phyloP scores from a whole-genome alignment of 2,797 vertebrate genomes.

The Tangara arthus region DNA sequence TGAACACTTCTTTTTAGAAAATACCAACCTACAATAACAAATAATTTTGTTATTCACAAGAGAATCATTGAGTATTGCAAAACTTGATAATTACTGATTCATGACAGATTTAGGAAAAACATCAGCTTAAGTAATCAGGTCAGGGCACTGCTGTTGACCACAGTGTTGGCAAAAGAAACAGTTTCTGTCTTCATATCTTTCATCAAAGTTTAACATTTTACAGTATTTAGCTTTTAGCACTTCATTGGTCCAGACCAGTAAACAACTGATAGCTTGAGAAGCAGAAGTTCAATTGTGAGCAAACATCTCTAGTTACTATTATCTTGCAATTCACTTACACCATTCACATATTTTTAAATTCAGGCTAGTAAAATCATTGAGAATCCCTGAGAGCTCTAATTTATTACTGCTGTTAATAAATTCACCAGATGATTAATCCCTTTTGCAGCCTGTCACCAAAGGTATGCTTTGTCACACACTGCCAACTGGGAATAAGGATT shows the following conservation, averaged over 20 bases:
- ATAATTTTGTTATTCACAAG: constrained; percentile 72
- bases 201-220: constrained; percentile 69
- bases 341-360: neutral
- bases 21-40: constrained; percentile 73
- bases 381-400: neutral
- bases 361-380: neutral
- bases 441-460: neutral
- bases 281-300: neutral
- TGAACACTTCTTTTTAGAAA: constrained; percentile 47
- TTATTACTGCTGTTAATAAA: neutral
- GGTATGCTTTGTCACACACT: neutral
- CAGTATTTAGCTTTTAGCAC: constrained; percentile 65
- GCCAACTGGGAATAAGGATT: neutral
- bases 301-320: constrained; percentile 1
- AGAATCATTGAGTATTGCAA: constrained; percentile 76
- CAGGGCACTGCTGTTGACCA: constrained; percentile 73
- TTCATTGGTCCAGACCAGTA: constrained; percentile 54
- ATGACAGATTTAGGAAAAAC: constrained; percentile 80
- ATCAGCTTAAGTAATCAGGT: constrained; percentile 79
- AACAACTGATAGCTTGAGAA: constrained; percentile 49
- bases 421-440: neutral
- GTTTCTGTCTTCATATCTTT: constrained; percentile 68
- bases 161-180: constrained; percentile 65
- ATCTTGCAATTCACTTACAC: neutral
- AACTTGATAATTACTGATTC: constrained; percentile 81